These are phyloP conservation scores for Schizothorax lantsangensis DNA, from an alignment of 2,797 vertebrate genomes.

Conservation along the genomic window DNA sequence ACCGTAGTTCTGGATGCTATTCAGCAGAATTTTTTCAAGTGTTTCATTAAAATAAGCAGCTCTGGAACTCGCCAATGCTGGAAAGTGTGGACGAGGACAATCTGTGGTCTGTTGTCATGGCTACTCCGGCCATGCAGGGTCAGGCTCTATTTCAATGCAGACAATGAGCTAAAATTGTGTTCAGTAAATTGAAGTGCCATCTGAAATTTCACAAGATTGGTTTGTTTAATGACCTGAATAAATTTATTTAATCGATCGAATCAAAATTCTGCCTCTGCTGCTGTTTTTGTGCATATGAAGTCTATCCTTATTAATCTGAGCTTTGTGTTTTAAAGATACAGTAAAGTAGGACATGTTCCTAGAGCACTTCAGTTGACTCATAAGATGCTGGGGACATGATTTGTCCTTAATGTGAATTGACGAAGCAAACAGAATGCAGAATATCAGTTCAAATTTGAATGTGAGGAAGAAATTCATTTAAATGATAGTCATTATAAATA, in stretches of 20 bases:
- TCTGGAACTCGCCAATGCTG: constrained; percentile 2
- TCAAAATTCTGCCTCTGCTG: neutral
- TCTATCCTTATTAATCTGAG: neutral
- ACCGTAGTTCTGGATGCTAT: neutral
- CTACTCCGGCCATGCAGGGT: constrained; percentile 24
- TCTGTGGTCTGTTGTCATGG: constrained; percentile 38
- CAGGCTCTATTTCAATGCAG: constrained; percentile 17
- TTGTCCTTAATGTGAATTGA: neutral
- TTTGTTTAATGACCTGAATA: constrained; percentile 9
- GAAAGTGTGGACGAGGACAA: constrained; percentile 1
- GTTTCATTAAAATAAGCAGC: constrained; percentile 7
- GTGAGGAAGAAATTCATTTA: neutral
- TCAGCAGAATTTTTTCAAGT: constrained; percentile 10
- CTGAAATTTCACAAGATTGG: neutral
- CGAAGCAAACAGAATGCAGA: neutral
- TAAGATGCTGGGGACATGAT: neutral
- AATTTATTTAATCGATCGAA: neutral
- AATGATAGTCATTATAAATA: neutral
- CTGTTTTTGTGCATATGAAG: constrained; percentile 13
- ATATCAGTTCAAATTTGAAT: neutral
- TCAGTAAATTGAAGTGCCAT: neutral
- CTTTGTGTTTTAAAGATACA: neutral
- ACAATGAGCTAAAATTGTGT: constrained; percentile 12
- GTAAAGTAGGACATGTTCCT: neutral
- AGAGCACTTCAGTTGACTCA: neutral